Base-by-base conservation (phyloP, 1,140 invertebrate species). In the Tachypleus tridentatus region DNA sequence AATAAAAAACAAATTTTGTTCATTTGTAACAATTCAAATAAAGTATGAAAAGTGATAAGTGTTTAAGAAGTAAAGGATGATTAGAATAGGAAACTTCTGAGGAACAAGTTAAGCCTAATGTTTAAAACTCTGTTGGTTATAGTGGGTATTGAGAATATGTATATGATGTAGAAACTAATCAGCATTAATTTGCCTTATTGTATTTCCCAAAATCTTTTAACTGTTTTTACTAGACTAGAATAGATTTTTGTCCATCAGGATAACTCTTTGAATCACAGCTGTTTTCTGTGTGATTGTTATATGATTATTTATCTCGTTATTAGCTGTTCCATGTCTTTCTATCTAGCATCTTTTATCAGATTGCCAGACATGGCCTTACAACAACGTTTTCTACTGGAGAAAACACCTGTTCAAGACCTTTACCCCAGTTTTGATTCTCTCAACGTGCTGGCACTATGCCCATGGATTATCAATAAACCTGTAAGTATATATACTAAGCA, bases 391-490 rank as follows among this genome's bases (percentile, higher is more conserved):
- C 79, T 82, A 29, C 74, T 91, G 51, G 74, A 82, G 52, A 77
- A 79, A 57, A 76, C 80, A 4, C 79, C 82, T 52, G 70, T 77
- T 0, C 73, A 82, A n/a, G 78, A 88, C 59, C 74, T 96, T 5
- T 88, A 86, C 77, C 91, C 94, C 1, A 82, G 85, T 4, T 78
- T 96, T 5, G 96, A 98, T 81, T 86, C 88, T 11, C 79, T 98
- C 3, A 98, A 98, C 81, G 87, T 92, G 74, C 80, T 98, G 1
- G 85, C 86, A 11, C 82, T 87, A 49, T 85, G 93, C 64, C 91
- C 95, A 0, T 99, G 96, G 96, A 86, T 78, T 67, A 85, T 98
- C 6, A 98, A 98, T 76, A 80, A 83, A 70, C 75, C 78, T 0
- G 82, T 94, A 67, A 65, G 74, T 52, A 63, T 71, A 29, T 29